These are phyloP conservation scores for Acropora yongei DNA, from an alignment of 64 coral and sea anemone species.

Conservation along the genomic window DNA sequence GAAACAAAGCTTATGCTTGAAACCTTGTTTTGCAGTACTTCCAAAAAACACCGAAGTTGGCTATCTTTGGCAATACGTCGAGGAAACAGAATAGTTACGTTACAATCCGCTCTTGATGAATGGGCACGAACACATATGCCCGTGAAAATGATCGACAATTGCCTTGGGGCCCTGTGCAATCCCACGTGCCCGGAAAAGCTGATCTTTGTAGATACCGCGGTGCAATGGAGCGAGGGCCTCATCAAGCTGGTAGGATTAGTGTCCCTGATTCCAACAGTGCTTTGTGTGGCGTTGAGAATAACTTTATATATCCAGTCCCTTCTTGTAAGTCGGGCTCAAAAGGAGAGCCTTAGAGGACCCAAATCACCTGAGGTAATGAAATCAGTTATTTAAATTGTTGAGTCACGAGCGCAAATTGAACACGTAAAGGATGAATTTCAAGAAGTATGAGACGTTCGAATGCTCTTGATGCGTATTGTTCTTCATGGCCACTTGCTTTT, in stretches of 20 bases:
- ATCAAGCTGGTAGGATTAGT: not conserved
- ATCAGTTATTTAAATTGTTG: too few species aligned
- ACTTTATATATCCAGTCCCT: not conserved
- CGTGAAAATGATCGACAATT: conserved; percentile 22
- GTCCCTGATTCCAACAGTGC: not conserved
- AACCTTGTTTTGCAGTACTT: not conserved
- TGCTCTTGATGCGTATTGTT: too few species aligned
- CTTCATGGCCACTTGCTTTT: not conserved
- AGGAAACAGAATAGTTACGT: not conserved
- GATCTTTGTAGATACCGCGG: conserved; percentile 18
- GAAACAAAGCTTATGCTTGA: not conserved
- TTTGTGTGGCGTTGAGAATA: not conserved
- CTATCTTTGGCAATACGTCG: conserved; percentile 6
- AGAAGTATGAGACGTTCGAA: too few species aligned
- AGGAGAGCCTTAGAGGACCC: not conserved
- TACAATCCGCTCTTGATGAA: conserved; percentile 4
- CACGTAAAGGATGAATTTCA: not conserved
- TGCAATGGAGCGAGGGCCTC: conserved; percentile 2
- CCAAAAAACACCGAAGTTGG: conserved; percentile 9
- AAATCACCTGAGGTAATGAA: conserved; percentile 7
- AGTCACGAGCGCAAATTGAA: not conserved
- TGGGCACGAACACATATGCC: not conserved
- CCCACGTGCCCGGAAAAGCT: conserved; percentile 21
- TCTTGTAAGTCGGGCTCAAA: not conserved
- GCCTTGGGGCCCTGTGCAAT: conserved; percentile 42